Evolutionary conservation across 2,113 vertebrate genomes (phyloP), one percentile per base, ranked within the genome.

Genomic region (Rhadina sibilatrix): DNA sequence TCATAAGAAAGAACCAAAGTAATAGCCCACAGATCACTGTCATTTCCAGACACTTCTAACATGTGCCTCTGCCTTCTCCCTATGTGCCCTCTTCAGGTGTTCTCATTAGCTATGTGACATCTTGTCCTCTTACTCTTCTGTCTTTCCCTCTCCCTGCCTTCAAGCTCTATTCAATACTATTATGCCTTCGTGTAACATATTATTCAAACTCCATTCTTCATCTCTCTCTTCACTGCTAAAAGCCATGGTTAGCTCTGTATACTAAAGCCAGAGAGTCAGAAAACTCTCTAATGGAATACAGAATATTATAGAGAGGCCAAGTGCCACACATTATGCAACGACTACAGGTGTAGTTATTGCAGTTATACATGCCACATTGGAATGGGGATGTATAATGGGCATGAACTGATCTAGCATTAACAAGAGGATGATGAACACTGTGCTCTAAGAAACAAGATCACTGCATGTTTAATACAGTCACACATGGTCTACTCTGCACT

Each of bases 321-420:
- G 35, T 24, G 61, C 14, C 71, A 83, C 50, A 40, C 15, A 16
- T 65, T 46, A 61, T 31, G 30, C 59, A 83, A 2, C 30, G 70
- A 49, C 37, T 56, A 30, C 53, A 53, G 1, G 1, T 11, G 61
- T 7, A 72, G 28, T 54, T 83, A 74, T 20, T 80, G 59, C 76
- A 83, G 30, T 50, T 31, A 42, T 1, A 42, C 10, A 49, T 3
- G 53, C 28, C 50, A 50, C 12, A 1, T 23, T 2, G 1, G 33
- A 52, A 72, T 0, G 3, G 21, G 40, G 12, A 40, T 40, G 40
- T 14, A 40, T 40, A 40, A 40, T 40, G 40, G 37, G 54, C 12
- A 47, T 0, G 9, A 69, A n/a, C 10, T 0, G 0, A 52, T 27
- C 46, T 21, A 38, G 35, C 35, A 46, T 42, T 70, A 85, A 59